These are phyloP conservation scores for Sminthurides aquaticus DNA, from an alignment of 2,888 invertebrate species.

Conservation along the genomic window DNA sequence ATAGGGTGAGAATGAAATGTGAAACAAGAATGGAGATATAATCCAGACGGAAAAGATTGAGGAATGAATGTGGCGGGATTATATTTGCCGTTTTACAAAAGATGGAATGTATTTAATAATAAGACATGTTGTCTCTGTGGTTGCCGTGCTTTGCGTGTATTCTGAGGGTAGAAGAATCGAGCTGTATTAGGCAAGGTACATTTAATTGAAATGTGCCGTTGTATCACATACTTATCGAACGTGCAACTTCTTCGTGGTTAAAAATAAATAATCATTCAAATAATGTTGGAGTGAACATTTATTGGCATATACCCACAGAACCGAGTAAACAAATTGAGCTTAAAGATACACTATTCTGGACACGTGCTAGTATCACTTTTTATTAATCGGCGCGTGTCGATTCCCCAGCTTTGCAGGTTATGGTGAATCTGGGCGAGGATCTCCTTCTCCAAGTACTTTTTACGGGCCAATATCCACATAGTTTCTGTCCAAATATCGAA, in stretches of 20 bases:
- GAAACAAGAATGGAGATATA: too few species aligned
- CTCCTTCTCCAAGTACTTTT: not conserved
- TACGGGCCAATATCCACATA: constrained; percentile 15
- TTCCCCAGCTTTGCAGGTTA: not conserved
- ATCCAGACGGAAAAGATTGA: too few species aligned
- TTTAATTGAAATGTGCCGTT: not conserved
- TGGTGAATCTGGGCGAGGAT: not conserved
- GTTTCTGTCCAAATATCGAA: constrained; percentile 10
- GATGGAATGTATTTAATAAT: too few species aligned
- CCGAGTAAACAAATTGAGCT: too few species aligned
- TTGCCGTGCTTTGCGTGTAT: not conserved
- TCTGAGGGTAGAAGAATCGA: not conserved
- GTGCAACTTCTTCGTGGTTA: not conserved
- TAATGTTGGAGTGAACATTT: not conserved
- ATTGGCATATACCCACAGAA: not conserved
- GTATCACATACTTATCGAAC: not conserved
- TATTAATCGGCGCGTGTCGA: not conserved
- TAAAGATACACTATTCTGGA: not conserved
- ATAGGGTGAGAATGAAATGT: not conserved
- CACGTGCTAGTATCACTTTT: not conserved
- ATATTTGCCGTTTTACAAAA: not conserved
- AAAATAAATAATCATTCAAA: not conserved
- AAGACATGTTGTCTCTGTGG: not conserved
- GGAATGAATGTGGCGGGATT: not conserved
- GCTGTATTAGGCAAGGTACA: not conserved